Base-by-base conservation (phyloP, 1,140 invertebrate genomes). In the Elymnias hypermnestra region DNA sequence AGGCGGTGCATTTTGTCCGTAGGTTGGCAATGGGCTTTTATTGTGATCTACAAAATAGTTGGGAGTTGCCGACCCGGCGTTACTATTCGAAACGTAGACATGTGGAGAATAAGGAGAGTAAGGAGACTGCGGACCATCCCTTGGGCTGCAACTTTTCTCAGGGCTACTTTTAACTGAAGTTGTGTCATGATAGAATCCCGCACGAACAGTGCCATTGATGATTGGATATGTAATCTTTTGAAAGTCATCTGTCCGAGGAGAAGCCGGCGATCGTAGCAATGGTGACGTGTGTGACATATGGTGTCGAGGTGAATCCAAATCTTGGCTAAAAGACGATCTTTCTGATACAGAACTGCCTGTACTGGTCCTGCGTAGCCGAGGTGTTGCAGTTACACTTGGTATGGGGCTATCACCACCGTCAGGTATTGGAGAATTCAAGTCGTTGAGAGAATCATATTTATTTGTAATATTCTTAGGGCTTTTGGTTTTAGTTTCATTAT, bases 111-210 rank as follows among this genome's bases (percentile, higher is more conserved):
- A 90, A 28, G 90, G 87, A 2, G 89, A 85, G 78, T 90, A 91
- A 9, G 88, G 86, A 2, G 87, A 87, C 8, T 90, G 88, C 1
- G 88, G 88, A 51, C 86, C 89, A 53, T 91, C 90, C 2, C 89
- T 77, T 4, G 90, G 90, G 64, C 90, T 91, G 62, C 90, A 91
- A 56, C 90, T 91, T 66, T 92, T 92, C 42, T 93, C 91, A 1
- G 92, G 91, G 55, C 91, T 92, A 54, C 90, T 91, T 77, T 91
- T 91, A 1, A 90, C 89, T 33, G 90, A 91, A 13, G 90, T 90
- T 0, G 91, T 93, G 53, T 94, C 92, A 76, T 94, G 92, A 72
- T 94, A 94, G 64, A 94, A 94, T 2, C 92, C 92, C 22, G 92
- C 92, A 48, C 92, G 88, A 2, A 94, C 91, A 10, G 92, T 89